These are phyloP conservation scores for Dunckerocampus dactyliophorus DNA, from an alignment of 2,113 vertebrate species.

Conservation along the genomic window DNA sequence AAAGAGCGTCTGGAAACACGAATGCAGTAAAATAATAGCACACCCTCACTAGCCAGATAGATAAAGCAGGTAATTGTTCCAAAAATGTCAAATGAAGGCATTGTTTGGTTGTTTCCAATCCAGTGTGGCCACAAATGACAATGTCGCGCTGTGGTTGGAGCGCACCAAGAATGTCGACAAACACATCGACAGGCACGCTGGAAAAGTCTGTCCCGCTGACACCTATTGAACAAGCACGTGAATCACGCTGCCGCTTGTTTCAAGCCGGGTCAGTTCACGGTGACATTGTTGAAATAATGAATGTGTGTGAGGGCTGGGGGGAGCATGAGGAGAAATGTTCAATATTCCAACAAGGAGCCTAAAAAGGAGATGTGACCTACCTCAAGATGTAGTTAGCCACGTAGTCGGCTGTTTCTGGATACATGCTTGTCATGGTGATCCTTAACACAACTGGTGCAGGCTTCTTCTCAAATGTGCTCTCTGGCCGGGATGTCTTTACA, in stretches of 20 bases:
- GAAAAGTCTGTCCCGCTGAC: slow-evolving; percentile 19
- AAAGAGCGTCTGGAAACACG: background rate
- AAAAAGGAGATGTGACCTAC: slow-evolving; percentile 33
- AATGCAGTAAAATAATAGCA: background rate
- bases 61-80: background rate
- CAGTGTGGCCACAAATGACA: slow-evolving; percentile 13
- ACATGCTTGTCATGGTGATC: slow-evolving; percentile 14
- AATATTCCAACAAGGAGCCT: slow-evolving; percentile 21
- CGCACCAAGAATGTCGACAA: slow-evolving; percentile 29
- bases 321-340: slow-evolving; percentile 8
- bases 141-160: slow-evolving; percentile 4
- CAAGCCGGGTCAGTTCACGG: background rate
- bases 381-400: slow-evolving; percentile 59
- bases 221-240: slow-evolving; percentile 25
- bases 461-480: slow-evolving; percentile 18
- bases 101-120: slow-evolving; percentile 3
- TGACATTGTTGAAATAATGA: slow-evolving; percentile 28
- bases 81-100: background rate
- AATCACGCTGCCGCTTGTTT: slow-evolving; percentile 9
- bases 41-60: background rate
- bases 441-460: background rate
- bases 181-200: slow-evolving; percentile 17
- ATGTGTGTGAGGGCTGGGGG: slow-evolving; percentile 20
- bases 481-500: slow-evolving; percentile 12
- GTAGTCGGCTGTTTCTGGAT: slow-evolving; percentile 60